Conservation (phyloP, 2,797 vertebrate species). For the Mycteria americana region DNA sequence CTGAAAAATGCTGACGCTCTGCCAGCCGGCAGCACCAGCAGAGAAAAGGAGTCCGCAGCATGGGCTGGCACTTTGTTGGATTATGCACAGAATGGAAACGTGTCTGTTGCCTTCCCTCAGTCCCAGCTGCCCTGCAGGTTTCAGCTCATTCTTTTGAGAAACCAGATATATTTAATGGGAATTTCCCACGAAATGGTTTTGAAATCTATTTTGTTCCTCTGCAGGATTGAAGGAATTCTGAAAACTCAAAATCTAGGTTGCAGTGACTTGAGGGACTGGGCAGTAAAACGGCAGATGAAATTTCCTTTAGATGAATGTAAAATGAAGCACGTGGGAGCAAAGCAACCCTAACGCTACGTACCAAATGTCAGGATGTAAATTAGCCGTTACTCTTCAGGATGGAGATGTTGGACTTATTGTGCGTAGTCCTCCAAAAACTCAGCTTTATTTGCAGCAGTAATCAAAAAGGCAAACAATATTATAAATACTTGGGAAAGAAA, state of each 20-base stretch:
- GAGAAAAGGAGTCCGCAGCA: neutral
- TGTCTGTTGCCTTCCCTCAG: neutral
- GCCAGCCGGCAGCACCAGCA: slow-evolving; percentile 13
- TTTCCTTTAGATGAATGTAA: neutral
- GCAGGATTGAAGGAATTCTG: neutral
- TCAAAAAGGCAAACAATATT: neutral
- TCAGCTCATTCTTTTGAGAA: slow-evolving; percentile 11
- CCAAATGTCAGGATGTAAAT: neutral
- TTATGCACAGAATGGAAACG: neutral
- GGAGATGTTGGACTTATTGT: neutral
- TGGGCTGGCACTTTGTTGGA: neutral
- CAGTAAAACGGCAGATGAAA: neutral
- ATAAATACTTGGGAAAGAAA: neutral
- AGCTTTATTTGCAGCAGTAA: neutral
- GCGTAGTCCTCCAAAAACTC: neutral
- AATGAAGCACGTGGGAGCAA: neutral
- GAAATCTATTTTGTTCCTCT: neutral
- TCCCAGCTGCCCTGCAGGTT: slow-evolving; percentile 8
- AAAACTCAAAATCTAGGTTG: slow-evolving; percentile 11
- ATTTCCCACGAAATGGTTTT: neutral
- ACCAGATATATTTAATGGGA: slow-evolving; percentile 4
- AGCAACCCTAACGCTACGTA: neutral
- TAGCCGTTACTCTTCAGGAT: neutral
- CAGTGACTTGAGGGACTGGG: neutral
- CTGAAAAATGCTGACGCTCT: slow-evolving; percentile 24